A percentile compares a stretch with the other conserved stretches of the same genome.
Conservation (phyloP, 1,140 invertebrate genomes). For the Listronotus oregonensis region DNA sequence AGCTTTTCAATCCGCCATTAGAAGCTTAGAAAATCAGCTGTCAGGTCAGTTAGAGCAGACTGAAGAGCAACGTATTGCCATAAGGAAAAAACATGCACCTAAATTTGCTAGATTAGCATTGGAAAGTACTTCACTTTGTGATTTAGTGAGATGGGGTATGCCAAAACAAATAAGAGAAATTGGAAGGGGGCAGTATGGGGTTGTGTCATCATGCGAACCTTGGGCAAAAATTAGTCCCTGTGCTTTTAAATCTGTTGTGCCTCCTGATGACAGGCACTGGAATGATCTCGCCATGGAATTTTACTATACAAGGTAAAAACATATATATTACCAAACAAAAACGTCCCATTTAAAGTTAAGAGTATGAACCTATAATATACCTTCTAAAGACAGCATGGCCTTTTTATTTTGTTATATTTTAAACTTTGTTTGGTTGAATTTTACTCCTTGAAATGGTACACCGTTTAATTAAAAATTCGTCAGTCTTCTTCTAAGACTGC, state of each 20-base stretch:
- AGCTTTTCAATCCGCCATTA: conserved; percentile 69
- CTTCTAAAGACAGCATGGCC: no score
- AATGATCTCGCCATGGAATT: conserved; percentile 92
- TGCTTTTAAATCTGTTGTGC: conserved; percentile 90
- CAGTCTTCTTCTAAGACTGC: no score
- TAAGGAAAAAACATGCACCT: conserved; percentile 81
- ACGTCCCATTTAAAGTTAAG: no score
- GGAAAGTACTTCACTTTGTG: conserved; percentile 83
- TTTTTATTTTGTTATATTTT: no score
- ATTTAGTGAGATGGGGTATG: conserved; percentile 77
- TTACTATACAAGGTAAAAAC: conserved; percentile 74
- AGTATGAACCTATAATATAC: no score
- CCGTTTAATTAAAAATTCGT: no score
- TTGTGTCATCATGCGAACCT: conserved; percentile 83
- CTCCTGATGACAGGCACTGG: conserved; percentile 90
- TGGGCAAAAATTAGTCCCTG: conserved; percentile 79
- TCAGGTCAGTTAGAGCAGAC: conserved; percentile 77
- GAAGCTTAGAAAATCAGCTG: conserved; percentile 72
- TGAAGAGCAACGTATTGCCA: conserved; percentile 77
- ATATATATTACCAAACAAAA: no score
- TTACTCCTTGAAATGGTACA: no score
- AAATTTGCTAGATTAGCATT: conserved; percentile 80
- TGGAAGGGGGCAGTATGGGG: conserved; percentile 88
- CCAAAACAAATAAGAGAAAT: conserved; percentile 81
- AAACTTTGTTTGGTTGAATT: no score